Conservation (phyloP, 2,113 vertebrate species). For the Pseudorectes ferrugineus region DNA sequence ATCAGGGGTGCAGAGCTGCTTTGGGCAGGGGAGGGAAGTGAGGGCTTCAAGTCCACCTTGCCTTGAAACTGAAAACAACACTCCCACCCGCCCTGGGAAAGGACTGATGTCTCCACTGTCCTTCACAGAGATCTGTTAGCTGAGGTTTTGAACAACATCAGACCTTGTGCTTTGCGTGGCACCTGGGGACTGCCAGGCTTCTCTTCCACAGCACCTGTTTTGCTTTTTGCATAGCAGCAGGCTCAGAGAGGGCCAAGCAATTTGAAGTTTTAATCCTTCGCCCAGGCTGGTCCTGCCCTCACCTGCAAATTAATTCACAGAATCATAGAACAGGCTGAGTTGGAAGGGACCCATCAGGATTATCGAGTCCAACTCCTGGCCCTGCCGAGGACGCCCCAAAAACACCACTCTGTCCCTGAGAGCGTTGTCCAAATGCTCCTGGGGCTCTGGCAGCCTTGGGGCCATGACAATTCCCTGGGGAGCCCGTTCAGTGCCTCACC, state of each 20-base stretch:
- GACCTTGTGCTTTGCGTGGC: not conserved
- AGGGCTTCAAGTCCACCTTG: not conserved
- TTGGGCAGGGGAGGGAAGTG: not conserved
- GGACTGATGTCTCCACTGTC: not conserved
- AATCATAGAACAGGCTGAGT: not conserved
- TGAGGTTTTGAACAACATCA: not conserved
- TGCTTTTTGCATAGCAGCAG: not conserved
- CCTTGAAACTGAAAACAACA: not conserved
- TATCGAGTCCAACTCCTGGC: not conserved
- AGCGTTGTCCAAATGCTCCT: not conserved
- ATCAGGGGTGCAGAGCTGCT: not conserved
- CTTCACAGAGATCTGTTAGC: not conserved
- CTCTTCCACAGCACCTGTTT: not conserved
- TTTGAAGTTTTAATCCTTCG: not conserved
- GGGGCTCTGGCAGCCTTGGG: not conserved
- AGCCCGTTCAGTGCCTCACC: not conserved
- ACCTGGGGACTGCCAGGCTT: not conserved
- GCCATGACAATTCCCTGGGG: not conserved
- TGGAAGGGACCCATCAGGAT: not conserved
- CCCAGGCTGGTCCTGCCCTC: not conserved
- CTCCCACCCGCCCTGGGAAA: fast-evolving
- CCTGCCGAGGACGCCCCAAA: not conserved
- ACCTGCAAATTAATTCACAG: not conserved
- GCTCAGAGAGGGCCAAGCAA: not conserved
- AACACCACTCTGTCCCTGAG: not conserved